Base-by-base conservation (phyloP, 2,888 invertebrate genomes). In the Phragmatobia fuliginosa region DNA sequence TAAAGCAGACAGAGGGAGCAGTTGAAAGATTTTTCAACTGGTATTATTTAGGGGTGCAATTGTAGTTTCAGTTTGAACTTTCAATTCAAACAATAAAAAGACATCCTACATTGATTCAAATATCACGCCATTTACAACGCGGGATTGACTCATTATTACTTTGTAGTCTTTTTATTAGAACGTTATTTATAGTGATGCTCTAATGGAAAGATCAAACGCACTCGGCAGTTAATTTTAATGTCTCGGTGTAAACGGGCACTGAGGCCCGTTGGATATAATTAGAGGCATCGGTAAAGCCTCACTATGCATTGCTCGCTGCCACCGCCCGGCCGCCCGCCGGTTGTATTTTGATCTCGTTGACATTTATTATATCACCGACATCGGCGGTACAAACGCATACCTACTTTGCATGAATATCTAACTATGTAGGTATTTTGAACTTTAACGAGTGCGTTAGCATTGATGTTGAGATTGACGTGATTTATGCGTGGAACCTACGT, bases 191-290 rank as follows among this genome's bases (percentile, higher is more conserved):
- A 93, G 92, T 83, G 83, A 82, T 89, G 89, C 88, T 88, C 91
- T 94, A 94, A 94, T 94, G 94, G 93, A 94, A 94, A 95, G 94
- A 95, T 95, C 94, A 95, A 94, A 95, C 90, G 94, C 87, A 85
- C 84, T 87, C 88, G 87, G 90, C 89, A 92, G 94, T 94, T 94
- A 93, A 94, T 94, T 94, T 95, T 94, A 94, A 94, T 94, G 94
- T 93, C 94, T 91, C 91, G 84, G 90, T 93, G 93, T 92, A 91
- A 91, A 90, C 91, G 91, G 76, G 88, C 87, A 90, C 86, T 84
- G 87, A 84, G 84, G 77, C 88, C 84, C 87, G 92, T 88, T 92
- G 90, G 92, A 91, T 94, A 95, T 94, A 94, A 94, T 94, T 94
- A 94, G 94, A 93, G 88, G 85, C 86, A 90, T 91, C 87, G 89